A percentile compares a stretch with the other conserved stretches of the same genome.
Conservation (phyloP, 2,797 vertebrate species). For the Phoeniculus purpureus region DNA sequence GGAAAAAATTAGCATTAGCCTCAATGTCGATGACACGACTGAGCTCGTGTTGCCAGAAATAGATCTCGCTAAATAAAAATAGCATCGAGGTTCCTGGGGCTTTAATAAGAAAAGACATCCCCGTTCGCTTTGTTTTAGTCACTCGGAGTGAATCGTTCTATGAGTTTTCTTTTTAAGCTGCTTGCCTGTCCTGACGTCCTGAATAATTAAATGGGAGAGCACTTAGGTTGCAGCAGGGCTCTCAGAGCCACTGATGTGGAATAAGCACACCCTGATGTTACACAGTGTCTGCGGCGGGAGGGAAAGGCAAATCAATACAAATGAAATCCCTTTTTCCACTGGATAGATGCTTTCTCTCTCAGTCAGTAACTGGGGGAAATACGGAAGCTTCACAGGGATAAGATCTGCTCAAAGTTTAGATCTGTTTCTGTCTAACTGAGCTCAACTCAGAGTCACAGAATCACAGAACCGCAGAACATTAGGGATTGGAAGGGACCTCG, state of each 20-base stretch:
- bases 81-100: background rate
- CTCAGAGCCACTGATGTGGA: conserved; percentile 21
- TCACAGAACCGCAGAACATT: too few species aligned
- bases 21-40: background rate
- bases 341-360: background rate
- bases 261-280: conserved; percentile 39
- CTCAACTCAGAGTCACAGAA: background rate
- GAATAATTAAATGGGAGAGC: conserved; percentile 60
- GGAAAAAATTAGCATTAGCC: background rate
- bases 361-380: background rate
- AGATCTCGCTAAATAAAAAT: conserved; percentile 31
- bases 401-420: background rate
- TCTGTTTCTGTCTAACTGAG: background rate
- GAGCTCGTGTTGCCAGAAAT: background rate
- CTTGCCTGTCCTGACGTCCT: conserved; percentile 16
- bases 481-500: too few species aligned
- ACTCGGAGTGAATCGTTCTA: background rate
- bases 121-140: background rate
- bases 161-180: conserved; percentile 14
- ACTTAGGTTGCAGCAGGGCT: background rate
- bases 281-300: background rate
- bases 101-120: background rate
- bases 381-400: background rate
- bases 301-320: conserved; percentile 18
- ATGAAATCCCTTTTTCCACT: conserved; percentile 33